Conservation (phyloP, 2,113 vertebrate species). For the Monopterus albus region DNA sequence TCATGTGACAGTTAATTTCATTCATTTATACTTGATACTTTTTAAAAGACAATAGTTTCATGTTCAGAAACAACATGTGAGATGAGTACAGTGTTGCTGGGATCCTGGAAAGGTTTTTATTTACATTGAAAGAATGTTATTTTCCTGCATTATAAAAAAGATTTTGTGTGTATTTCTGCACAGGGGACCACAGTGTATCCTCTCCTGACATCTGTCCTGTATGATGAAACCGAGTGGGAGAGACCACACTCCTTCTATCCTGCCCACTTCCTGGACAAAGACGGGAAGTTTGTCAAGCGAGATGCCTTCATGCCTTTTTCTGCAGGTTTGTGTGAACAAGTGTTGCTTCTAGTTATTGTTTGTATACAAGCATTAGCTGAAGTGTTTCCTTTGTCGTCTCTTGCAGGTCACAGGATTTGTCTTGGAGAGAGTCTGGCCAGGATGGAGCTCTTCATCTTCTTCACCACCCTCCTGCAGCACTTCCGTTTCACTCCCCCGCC, state of each 20-base stretch:
- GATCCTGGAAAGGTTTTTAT: too few species aligned
- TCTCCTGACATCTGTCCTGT: conserved; percentile 42
- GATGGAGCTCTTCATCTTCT: conserved; percentile 86
- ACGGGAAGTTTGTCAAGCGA: conserved; percentile 40
- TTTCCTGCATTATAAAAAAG: too few species aligned
- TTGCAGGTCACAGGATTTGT: conserved; percentile 78
- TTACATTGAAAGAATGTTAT: too few species aligned
- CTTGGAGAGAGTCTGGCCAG: conserved; percentile 80
- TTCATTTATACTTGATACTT: too few species aligned
- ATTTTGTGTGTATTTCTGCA: too few species aligned
- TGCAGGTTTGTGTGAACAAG: conserved; percentile 41
- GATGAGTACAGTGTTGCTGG: too few species aligned
- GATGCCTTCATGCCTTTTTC: conserved; percentile 63
- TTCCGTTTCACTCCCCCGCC: conserved; percentile 79
- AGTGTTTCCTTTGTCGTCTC: rapidly evolving
- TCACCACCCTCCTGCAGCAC: conserved; percentile 79
- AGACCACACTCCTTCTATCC: conserved; percentile 36
- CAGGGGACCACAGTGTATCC: conserved; percentile 51
- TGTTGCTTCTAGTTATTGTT: neutral
- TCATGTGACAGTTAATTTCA: too few species aligned
- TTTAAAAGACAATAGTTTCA: too few species aligned
- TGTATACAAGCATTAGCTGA: neutral
- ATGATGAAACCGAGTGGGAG: conserved; percentile 44
- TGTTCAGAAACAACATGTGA: too few species aligned
- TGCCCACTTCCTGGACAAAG: conserved; percentile 55